Percentiles rank a stretch among this genome's conserved stretches.
Evolutionary conservation across 2,113 vertebrate genomes (phyloP).

Genomic region (Cyanoramphus novaezelandiae): DNA sequence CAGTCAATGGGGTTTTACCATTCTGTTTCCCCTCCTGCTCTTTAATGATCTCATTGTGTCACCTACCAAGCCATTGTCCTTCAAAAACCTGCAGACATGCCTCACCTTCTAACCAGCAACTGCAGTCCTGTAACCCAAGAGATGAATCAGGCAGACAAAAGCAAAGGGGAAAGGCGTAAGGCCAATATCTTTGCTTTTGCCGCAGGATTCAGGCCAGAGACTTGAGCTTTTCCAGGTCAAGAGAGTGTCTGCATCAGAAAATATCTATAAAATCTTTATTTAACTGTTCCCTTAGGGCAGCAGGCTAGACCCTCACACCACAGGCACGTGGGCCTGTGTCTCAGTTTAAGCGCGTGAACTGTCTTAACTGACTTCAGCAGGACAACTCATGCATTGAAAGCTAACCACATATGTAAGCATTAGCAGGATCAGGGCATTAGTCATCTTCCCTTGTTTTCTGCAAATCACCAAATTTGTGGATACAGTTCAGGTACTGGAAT

Average conservation of each 20-base stretch:
- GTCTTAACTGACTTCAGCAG: constrained; percentile 13
- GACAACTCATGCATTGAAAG: neutral
- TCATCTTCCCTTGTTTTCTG: neutral
- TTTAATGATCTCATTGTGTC: neutral
- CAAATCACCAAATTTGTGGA: neutral
- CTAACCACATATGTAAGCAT: neutral
- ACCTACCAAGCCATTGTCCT: neutral
- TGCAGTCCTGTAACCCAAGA: neutral
- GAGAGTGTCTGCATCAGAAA: neutral
- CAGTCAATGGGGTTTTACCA: neutral
- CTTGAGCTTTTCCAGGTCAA: neutral
- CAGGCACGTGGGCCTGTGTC: neutral
- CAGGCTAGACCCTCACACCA: neutral
- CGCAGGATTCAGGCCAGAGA: neutral
- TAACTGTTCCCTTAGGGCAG: neutral
- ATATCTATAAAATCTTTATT: neutral
- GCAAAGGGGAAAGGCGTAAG: neutral
- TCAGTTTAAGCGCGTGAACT: neutral
- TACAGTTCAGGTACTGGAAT: neutral
- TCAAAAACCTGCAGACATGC: neutral
- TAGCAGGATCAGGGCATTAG: neutral
- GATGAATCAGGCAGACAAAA: neutral
- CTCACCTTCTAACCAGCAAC: neutral
- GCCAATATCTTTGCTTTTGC: neutral
- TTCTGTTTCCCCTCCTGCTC: neutral